A percentile compares a stretch with the other conserved stretches of the same genome.
Evolutionary conservation across 2,113 vertebrate species (phyloP).

Genomic region (Poecilia latipinna): DNA sequence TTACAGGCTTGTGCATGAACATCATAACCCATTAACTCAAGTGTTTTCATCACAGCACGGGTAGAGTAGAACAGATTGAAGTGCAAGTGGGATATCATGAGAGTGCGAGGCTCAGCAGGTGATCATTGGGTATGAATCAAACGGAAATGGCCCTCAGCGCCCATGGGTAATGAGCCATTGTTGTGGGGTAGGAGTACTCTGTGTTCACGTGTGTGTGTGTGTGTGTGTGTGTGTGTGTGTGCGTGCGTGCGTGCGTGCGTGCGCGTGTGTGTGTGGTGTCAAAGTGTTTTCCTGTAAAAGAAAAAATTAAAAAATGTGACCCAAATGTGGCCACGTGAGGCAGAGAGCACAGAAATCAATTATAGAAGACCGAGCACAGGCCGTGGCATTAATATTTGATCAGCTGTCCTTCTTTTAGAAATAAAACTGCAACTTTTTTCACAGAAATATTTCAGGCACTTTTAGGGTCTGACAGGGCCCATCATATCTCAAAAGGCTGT

Average conservation of each 20-base stretch:
- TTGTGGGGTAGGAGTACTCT: slow-evolving; percentile 26
- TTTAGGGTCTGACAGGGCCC: slow-evolving; percentile 9
- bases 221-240: too few species aligned
- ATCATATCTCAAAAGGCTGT: slow-evolving; percentile 24
- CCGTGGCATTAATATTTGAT: slow-evolving; percentile 67
- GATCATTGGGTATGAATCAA: slow-evolving; percentile 51
- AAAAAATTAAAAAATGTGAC: slow-evolving; percentile 55
- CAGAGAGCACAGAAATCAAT: slow-evolving; percentile 70
- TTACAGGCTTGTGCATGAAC: not conserved
- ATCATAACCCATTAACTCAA: not conserved
- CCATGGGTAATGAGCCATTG: slow-evolving; percentile 67
- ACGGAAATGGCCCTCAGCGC: slow-evolving; percentile 58
- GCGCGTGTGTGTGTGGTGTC: not conserved
- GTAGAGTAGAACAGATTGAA: slow-evolving; percentile 7
- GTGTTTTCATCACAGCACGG: not conserved
- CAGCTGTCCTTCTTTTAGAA: slow-evolving; percentile 53
- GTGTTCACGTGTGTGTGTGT: slow-evolving; percentile 5
- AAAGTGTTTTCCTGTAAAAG: slow-evolving; percentile 30
- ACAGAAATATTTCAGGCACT: slow-evolving; percentile 37
- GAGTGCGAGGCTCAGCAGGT: slow-evolving; percentile 58
- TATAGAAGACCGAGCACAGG: slow-evolving; percentile 62
- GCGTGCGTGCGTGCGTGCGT: not conserved
- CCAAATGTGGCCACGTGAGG: slow-evolving; percentile 65
- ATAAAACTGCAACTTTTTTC: slow-evolving; percentile 54
- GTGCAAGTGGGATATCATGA: slow-evolving; percentile 5